phyloP scores from a whole-genome alignment of 2,113 vertebrate genomes.

The Scolopax mira region DNA sequence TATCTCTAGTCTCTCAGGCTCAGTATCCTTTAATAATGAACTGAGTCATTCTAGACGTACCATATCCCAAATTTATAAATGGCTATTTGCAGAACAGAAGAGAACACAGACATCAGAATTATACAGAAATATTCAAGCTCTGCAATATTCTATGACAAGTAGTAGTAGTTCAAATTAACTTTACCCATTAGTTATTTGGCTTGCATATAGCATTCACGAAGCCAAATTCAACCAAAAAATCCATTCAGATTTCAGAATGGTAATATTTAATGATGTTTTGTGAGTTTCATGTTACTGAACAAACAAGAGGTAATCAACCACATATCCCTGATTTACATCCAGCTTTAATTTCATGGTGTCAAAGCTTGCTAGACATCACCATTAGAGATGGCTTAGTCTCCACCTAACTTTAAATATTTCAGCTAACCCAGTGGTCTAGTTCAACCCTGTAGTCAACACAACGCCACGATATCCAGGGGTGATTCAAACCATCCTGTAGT shows the following conservation, averaged over 20 bases:
- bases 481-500: background rate
- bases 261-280: background rate
- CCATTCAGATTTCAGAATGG: background rate
- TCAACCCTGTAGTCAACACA: background rate
- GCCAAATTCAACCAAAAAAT: background rate
- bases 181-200: background rate
- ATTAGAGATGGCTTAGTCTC: background rate
- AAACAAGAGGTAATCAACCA: background rate
- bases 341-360: background rate
- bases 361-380: background rate
- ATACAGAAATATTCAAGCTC: background rate
- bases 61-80: background rate
- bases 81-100: background rate
- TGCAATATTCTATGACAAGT: background rate
- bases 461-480: background rate
- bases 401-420: background rate
- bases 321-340: background rate
- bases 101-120: background rate
- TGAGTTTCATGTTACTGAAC: background rate
- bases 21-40: constrained; percentile 25
- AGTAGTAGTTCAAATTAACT: background rate
- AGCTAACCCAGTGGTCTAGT: background rate
- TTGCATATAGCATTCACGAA: accelerated
- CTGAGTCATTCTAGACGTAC: background rate
- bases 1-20: constrained; percentile 32